Conservation (phyloP, 2,797 vertebrate genomes). For the Peromyscus melanophrys region DNA sequence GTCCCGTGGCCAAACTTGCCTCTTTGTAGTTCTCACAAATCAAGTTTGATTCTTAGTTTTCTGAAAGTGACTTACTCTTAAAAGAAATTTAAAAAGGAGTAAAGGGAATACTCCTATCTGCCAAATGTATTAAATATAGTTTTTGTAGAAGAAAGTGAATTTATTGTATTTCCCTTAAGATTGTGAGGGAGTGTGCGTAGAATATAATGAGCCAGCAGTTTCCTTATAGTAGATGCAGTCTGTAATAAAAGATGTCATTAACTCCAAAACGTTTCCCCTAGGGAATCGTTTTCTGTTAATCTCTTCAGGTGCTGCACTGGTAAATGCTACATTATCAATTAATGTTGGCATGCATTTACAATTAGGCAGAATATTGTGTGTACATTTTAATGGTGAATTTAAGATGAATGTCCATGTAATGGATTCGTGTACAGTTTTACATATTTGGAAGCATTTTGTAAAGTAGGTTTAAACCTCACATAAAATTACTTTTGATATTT, state of each 20-base stretch:
- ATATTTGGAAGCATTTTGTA: constrained; percentile 83
- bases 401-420: constrained; percentile 79
- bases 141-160: constrained; percentile 77
- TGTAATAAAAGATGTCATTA: constrained; percentile 83
- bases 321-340: constrained; percentile 84
- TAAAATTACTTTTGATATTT: constrained; percentile 82
- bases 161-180: constrained; percentile 82
- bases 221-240: constrained; percentile 83
- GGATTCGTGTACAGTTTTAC: constrained; percentile 84
- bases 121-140: constrained; percentile 83
- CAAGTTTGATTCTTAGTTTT: constrained; percentile 74
- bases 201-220: constrained; percentile 80
- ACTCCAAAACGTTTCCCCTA: constrained; percentile 79
- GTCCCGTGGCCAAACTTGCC: constrained; percentile 69
- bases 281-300: constrained; percentile 82
- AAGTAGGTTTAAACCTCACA: constrained; percentile 84
- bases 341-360: constrained; percentile 81
- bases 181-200: constrained; percentile 79
- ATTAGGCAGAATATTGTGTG: constrained; percentile 73
- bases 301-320: constrained; percentile 85
- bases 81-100: constrained; percentile 60
- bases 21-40: constrained; percentile 63
- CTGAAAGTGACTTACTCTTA: constrained; percentile 72
- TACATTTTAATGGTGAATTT: constrained; percentile 73
- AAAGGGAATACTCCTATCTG: constrained; percentile 73